Base-by-base conservation (phyloP, 2,888 invertebrate genomes). In the Tortrix viridana region DNA sequence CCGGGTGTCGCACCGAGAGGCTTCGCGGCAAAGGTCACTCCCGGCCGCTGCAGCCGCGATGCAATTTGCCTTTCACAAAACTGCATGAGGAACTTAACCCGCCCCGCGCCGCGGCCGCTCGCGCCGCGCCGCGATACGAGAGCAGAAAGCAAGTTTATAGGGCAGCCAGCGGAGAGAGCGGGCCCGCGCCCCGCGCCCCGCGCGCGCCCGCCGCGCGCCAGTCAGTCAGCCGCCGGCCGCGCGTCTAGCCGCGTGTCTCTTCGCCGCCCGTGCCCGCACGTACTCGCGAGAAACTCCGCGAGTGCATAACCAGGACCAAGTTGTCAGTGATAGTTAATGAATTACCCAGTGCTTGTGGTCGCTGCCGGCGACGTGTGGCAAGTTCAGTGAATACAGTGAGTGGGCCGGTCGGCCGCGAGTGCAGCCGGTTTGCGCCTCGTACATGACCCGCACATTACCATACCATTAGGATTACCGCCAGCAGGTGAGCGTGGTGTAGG, bases 71-170 rank as follows among this genome's bases (percentile, higher is more conserved):
- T 88, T 87, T 88, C 84, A 87, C 87, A 79, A 86, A 81, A 83
- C 68, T 83, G 79, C 81, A 82, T 75, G 76, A 78, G 72, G 70
- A 76, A 22, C 59, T 38, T 12, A 46, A 26, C 50, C 50, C 46
- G 22, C 53, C 50, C 55, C 49, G 55, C 55, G 55, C 55, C n/a
- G 69, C 69, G 69, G 71, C 81, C 81, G 80, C 85, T 80, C 85
- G 74, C 60, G 60, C 54, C 60, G 44, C 55, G 60, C 18, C 54
- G 56, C 81, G 81, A 75, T 79, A 77, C 72, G 79, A 82, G 81
- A 82, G 82, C 81, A 82, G 80, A 82, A 85, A 83, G 77, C 84
- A 82, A 86, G 83, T 86, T 85, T 86, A 78, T 85, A 85, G 88
- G 85, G 81, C 85, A 79, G 75, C 77, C 78, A 76, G 82, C 72